Percentiles rank a stretch among this genome's conserved stretches.
Evolutionary conservation across 2,797 vertebrate genomes (phyloP).

Genomic region (Paramormyrops hopkinsi): DNA sequence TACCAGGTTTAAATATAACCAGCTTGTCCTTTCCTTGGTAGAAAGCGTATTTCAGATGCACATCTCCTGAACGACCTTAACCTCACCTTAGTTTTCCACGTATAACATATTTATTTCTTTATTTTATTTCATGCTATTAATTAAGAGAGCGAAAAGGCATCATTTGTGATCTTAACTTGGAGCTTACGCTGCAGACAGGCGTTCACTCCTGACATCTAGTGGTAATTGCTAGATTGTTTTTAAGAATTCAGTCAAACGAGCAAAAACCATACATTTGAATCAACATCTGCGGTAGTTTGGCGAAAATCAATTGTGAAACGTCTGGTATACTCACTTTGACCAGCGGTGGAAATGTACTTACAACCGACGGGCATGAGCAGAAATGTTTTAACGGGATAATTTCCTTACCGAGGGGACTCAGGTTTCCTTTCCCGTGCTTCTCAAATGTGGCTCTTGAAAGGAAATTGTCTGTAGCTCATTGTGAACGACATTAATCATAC

Average conservation of each 20-base stretch:
- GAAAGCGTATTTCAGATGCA: background rate
- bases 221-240: conserved; percentile 9
- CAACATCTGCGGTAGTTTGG: background rate
- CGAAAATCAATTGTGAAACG: background rate
- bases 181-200: too few relatives aligned
- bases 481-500: background rate
- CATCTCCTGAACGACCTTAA: background rate
- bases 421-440: background rate
- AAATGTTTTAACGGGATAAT: background rate
- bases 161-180: background rate
- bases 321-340: background rate
- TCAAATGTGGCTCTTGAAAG: background rate
- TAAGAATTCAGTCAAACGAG: background rate
- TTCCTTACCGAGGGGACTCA: background rate
- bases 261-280: background rate
- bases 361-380: background rate
- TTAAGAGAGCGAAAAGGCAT: background rate
- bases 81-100: background rate
- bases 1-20: background rate
- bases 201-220: conserved; percentile 2
- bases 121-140: background rate
- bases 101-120: background rate
- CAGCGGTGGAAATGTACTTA: background rate
- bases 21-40: background rate
- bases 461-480: background rate